Base-by-base conservation (phyloP, 2,113 vertebrate species). In the Sander lucioperca region DNA sequence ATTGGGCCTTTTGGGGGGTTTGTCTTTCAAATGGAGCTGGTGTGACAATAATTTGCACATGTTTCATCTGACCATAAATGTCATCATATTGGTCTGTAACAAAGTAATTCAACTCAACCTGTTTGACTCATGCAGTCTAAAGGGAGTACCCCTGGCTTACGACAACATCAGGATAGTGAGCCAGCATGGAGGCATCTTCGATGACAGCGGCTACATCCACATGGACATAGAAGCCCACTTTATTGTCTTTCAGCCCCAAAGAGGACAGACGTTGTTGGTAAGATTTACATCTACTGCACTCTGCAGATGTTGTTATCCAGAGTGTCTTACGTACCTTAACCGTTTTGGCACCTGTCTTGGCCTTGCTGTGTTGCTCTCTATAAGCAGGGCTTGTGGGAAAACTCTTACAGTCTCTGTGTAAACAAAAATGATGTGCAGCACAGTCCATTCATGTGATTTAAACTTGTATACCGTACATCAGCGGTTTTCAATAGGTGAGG, bases 131-230 rank as follows among this genome's bases (percentile, higher is more conserved):
- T 82, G 5, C 93, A 99, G 98, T 87, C 88, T 99, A 59, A 93
- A 95, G 53, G 98, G 98, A 1, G 98, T 99, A 0, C 97, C 97
- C 0, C 68, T 99, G 70, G 97, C 98, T 0, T 99, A 98, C 79
- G 96, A 99, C 86, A 92, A 96, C 88, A 95, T 99, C 79, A 96
- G 88, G 75, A 93, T 98, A 61, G 58, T 97, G 27, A 94, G 96
- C 1, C 95, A 94, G n/a, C 82, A 96, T 2, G 98, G 97, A 36
- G 94, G 97, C 85, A 99, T 99, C 79, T 94, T 95, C 30, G 97
- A 98, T 43, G 98, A 99, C 84, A 96, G 96, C 6, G 97, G 97
- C 15, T 97, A 96, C 84, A 93, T 99, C 91, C 98, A 99, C 85
- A 79, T 99, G 80, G 94, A 99, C 89, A 87, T 99, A 56, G 95